Evolutionary conservation across 2,797 vertebrate genomes (phyloP).

Genomic region (Denticeps clupeoides): DNA sequence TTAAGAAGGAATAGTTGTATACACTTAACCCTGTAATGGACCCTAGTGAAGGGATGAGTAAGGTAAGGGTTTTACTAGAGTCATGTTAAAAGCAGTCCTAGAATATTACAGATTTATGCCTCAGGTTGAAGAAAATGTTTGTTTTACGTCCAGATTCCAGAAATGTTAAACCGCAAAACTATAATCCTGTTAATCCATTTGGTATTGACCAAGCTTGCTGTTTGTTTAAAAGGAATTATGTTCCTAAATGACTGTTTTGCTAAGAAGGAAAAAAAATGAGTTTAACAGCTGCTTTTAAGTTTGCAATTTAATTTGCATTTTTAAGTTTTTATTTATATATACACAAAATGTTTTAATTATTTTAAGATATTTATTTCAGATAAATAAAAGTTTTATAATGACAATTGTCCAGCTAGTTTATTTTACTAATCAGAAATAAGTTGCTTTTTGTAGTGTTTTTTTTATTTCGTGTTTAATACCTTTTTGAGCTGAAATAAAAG

Average conservation of each 20-base stretch:
- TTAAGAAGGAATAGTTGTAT: no score
- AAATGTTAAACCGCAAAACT: not conserved
- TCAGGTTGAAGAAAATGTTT: no score
- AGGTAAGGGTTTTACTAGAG: no score
- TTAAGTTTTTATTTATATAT: constrained; percentile 36
- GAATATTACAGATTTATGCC: no score
- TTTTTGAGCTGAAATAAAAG: constrained; percentile 18
- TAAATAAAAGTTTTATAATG: constrained; percentile 47
- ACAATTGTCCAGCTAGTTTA: not conserved
- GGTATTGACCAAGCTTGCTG: not conserved
- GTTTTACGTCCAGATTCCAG: not conserved
- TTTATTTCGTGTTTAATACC: not conserved
- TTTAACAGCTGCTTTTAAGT: constrained; percentile 12
- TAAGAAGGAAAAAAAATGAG: constrained; percentile 2
- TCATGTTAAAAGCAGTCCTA: no score
- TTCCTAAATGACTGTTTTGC: not conserved
- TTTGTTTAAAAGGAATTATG: not conserved
- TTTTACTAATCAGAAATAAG: no score
- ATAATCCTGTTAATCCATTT: not conserved
- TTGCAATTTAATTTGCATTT: constrained; percentile 26
- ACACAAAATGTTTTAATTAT: constrained; percentile 47
- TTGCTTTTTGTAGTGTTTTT: constrained; percentile 9
- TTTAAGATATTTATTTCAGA: constrained; percentile 39
- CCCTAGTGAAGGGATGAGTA: no score
- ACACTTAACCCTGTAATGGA: no score